Conservation (phyloP, 2,113 vertebrate genomes). For the Trachemys scripta region DNA sequence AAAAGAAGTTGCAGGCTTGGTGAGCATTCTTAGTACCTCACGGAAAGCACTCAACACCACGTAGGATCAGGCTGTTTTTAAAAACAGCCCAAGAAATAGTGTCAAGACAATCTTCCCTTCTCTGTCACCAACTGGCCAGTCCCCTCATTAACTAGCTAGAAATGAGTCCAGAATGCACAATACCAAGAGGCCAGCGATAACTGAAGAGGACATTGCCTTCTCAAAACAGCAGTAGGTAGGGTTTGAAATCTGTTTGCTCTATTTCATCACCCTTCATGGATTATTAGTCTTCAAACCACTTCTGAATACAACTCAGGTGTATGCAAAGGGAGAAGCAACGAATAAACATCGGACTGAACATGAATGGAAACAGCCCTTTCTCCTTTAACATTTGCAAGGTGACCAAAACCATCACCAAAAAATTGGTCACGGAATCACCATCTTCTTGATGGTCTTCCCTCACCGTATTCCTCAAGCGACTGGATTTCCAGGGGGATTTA, state of each 20-base stretch:
- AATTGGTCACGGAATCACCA: neutral
- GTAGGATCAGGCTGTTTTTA: neutral
- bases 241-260: neutral
- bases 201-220: neutral
- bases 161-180: constrained; percentile 26
- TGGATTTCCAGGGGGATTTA: neutral
- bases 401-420: neutral
- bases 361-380: neutral
- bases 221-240: neutral
- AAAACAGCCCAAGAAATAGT: neutral
- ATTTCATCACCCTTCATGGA: neutral
- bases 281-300: neutral
- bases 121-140: neutral
- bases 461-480: neutral
- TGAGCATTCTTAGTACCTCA: neutral
- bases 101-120: neutral
- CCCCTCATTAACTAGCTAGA: neutral
- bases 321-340: neutral
- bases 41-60: neutral
- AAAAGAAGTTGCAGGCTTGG: neutral
- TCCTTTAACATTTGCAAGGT: neutral
- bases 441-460: neutral
- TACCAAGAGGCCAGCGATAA: neutral
- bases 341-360: neutral
- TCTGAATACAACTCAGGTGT: neutral